Base-by-base conservation (phyloP, 1,140 invertebrate species). In the Hycleus phaleratus region DNA sequence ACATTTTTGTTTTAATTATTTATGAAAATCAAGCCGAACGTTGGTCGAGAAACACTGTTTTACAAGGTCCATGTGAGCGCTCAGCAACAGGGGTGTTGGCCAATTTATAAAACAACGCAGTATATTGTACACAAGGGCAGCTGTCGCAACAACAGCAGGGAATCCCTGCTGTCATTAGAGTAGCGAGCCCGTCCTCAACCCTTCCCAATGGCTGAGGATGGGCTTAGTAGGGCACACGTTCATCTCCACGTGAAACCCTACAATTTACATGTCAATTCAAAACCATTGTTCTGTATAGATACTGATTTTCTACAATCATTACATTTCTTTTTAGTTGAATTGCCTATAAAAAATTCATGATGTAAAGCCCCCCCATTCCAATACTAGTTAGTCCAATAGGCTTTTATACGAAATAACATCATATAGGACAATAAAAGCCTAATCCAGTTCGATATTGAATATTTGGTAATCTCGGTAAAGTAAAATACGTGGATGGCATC, bases 371-470 rank as follows among this genome's bases (percentile, higher is more conserved):
- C 18, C 18, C 18, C 18, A 18, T 52, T 38, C 39, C 24, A 24
- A 6, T 25, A 7, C 49, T 8, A 11, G 44, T 53, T 46, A 45
- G 44, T 45, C 38, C 38, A 45, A 32, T 25, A 45, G 26, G 26
- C 51, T 38, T 9, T 42, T 43, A 42, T 25, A 11, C 12, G 5
- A 48, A 43, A 53, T 25, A 53, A 38, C 50, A 58, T 56, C 7
- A 32, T 32, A 7, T 32, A 32, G 7, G 4, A 65, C 61, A 65
- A 65, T 65, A 61, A 63, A 58, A 57, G 46, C 64, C 61, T 63
- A 65, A 63, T 65, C 60, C 58, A 9, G 40, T 56, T 49, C 58
- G 46, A 65, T 65, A 63, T 63, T 60, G 59, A 60, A 63, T 60
- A 63, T 63, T 59, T 49, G 49, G 56, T 59, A 59, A 65, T 63